phyloP scores from a whole-genome alignment of 2,888 invertebrate genomes.

The Eupithecia abbreviata region DNA sequence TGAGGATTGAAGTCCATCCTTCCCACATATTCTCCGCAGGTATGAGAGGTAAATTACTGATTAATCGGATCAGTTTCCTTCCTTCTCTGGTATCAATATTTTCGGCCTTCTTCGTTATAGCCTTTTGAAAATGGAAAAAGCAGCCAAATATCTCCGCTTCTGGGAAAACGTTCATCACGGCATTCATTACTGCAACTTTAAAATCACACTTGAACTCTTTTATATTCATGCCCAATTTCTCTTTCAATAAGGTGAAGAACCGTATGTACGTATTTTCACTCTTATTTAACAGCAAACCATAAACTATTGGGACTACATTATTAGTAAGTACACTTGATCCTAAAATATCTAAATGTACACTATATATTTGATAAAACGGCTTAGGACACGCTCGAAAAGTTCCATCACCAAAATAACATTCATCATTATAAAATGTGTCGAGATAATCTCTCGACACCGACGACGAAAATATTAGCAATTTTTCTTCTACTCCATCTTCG shows the following conservation, averaged over 20 bases:
- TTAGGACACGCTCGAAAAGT: slow-evolving; percentile 15
- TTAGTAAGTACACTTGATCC: background rate
- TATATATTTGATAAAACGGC: slow-evolving; percentile 11
- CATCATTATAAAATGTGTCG: slow-evolving; percentile 14
- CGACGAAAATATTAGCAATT: slow-evolving; percentile 4
- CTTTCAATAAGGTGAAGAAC: background rate
- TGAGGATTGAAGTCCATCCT: background rate
- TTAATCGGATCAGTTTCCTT: slow-evolving; percentile 1
- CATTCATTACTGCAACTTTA: slow-evolving; percentile 11
- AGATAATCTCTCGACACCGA: slow-evolving; percentile 1
- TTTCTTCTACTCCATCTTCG: background rate
- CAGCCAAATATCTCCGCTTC: background rate
- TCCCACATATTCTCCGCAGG: background rate
- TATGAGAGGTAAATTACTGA: background rate
- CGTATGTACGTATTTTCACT: slow-evolving; percentile 1
- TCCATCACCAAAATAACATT: slow-evolving; percentile 17
- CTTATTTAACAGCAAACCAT: slow-evolving; percentile 14
- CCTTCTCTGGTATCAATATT: background rate
- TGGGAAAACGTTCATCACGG: slow-evolving; percentile 9
- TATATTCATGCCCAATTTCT: background rate
- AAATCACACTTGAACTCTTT: slow-evolving; percentile 11
- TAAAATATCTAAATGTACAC: background rate
- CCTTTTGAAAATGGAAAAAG: slow-evolving; percentile 5
- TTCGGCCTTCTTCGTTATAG: background rate
- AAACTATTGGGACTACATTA: slow-evolving; percentile 13